These are phyloP conservation scores for Lycia hirtaria DNA, from an alignment of 2,888 invertebrate genomes.

Conservation along the genomic window DNA sequence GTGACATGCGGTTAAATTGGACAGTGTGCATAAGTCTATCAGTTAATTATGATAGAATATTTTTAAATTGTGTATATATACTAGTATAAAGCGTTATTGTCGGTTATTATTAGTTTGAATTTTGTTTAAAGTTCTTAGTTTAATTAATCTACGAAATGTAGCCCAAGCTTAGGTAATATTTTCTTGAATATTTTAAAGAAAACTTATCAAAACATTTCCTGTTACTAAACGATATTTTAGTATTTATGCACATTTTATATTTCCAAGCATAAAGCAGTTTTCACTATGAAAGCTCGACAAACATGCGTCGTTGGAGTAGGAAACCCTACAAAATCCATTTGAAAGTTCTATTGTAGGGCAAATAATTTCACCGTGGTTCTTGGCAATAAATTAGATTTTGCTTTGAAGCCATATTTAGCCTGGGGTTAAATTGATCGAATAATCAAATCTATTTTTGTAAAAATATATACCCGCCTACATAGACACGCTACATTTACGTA, in stretches of 20 bases:
- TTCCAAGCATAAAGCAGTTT: neutral
- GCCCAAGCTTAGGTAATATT: no score
- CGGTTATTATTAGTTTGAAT: no score
- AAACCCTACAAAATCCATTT: conserved; percentile 61
- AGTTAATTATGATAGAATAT: no score
- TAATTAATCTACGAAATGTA: no score
- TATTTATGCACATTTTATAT: neutral
- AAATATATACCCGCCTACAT: neutral
- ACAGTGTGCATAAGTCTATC: no score
- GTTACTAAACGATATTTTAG: neutral
- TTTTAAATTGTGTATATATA: no score
- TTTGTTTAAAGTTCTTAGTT: no score
- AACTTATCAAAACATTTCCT: neutral
- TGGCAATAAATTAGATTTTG: conserved; percentile 48
- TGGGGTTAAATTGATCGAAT: conserved; percentile 10
- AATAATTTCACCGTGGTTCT: conserved; percentile 62
- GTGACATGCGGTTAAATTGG: no score
- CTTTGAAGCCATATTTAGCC: neutral
- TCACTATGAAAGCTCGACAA: conserved; percentile 1
- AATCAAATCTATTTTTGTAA: neutral
- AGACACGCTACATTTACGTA: no score
- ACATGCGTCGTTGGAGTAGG: conserved; percentile 37
- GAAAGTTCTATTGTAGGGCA: conserved; percentile 65
- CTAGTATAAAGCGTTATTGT: no score
- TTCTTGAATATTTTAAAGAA: neutral